A percentile compares a stretch with the other conserved stretches of the same genome.
Evolutionary conservation across 2,797 vertebrate genomes (phyloP).

Genomic region (Lindbergichthys nudifrons): DNA sequence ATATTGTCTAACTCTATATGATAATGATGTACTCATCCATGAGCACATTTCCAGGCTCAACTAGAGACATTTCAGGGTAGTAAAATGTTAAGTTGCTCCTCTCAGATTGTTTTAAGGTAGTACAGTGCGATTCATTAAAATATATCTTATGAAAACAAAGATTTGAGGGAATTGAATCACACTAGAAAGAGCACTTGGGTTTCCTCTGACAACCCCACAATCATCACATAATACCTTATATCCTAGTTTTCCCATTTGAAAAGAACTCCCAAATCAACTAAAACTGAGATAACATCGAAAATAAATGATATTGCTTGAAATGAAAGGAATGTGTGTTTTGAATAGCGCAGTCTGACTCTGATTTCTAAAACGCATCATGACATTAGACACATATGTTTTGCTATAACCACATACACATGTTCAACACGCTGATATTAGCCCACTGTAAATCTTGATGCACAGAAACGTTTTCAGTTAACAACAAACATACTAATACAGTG

Average conservation of each 20-base stretch:
- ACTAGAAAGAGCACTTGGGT: slow-evolving; percentile 77
- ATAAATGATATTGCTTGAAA: slow-evolving; percentile 1
- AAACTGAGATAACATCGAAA: slow-evolving; percentile 10
- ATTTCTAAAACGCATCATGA: slow-evolving; percentile 22
- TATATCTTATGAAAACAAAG: slow-evolving; percentile 45
- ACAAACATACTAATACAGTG: slow-evolving; percentile 33
- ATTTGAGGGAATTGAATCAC: slow-evolving; percentile 38
- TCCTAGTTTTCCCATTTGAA: slow-evolving; percentile 16
- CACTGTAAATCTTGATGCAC: slow-evolving; percentile 20
- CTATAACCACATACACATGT: slow-evolving; percentile 34
- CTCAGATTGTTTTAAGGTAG: slow-evolving; percentile 20
- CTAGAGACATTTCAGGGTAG: slow-evolving; percentile 27
- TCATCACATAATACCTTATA: background rate
- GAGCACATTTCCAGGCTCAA: slow-evolving; percentile 26
- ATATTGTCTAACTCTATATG: slow-evolving; percentile 42
- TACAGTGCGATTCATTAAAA: slow-evolving; percentile 1
- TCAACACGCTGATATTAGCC: slow-evolving; percentile 25
- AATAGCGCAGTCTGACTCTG: background rate
- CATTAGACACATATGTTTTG: slow-evolving; percentile 31
- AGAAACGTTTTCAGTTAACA: slow-evolving; percentile 31
- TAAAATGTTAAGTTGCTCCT: slow-evolving; percentile 19
- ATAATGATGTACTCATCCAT: slow-evolving; percentile 16
- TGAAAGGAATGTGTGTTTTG: slow-evolving; percentile 30
- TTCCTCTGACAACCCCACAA: slow-evolving; percentile 24
- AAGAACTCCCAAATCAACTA: slow-evolving; percentile 12